A percentile compares a stretch with the other conserved stretches of the same genome.
These are phyloP conservation scores for Aphis craccivora DNA, from an alignment of 1,140 invertebrate species.

Conservation along the genomic window DNA sequence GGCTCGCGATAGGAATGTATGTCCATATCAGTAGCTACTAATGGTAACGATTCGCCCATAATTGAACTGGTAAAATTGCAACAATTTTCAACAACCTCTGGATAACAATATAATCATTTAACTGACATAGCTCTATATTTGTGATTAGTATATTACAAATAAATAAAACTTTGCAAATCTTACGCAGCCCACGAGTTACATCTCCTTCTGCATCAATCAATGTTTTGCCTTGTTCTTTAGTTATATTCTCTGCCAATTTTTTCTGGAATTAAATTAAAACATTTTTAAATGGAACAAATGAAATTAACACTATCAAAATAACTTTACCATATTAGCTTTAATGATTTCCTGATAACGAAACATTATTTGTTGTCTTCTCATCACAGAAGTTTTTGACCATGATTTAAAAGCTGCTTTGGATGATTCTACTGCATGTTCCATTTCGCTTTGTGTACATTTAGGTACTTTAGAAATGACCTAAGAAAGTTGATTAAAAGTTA, in stretches of 20 bases:
- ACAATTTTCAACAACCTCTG: conserved; percentile 96
- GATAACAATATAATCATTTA: conserved; percentile 60
- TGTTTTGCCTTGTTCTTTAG: conserved; percentile 97
- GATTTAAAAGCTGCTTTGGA: conserved; percentile 82
- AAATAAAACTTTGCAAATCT: conserved; percentile 64
- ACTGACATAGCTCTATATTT: not conserved
- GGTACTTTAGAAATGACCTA: conserved; percentile 84
- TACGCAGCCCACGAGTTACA: conserved; percentile 94
- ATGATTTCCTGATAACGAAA: conserved; percentile 87
- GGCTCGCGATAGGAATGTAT: conserved; percentile 88
- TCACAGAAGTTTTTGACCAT: conserved; percentile 92
- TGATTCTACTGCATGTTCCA: conserved; percentile 88
- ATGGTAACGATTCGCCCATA: conserved; percentile 85
- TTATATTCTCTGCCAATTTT: conserved; percentile 90
- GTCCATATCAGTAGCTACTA: conserved; percentile 94
- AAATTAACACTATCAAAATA: not conserved
- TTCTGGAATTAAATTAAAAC: conserved; percentile 65
- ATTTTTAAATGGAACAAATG: conserved; percentile 25
- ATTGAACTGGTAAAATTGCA: conserved; percentile 90
- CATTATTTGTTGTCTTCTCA: conserved; percentile 95
- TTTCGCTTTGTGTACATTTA: conserved; percentile 87
- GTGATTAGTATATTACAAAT: not conserved
- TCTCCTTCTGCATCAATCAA: conserved; percentile 97
- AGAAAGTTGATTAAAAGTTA: conserved; percentile 33
- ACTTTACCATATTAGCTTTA: conserved; percentile 74